Evolutionary conservation across 2,888 invertebrate species (phyloP).

Genomic region (Gibbula magus): DNA sequence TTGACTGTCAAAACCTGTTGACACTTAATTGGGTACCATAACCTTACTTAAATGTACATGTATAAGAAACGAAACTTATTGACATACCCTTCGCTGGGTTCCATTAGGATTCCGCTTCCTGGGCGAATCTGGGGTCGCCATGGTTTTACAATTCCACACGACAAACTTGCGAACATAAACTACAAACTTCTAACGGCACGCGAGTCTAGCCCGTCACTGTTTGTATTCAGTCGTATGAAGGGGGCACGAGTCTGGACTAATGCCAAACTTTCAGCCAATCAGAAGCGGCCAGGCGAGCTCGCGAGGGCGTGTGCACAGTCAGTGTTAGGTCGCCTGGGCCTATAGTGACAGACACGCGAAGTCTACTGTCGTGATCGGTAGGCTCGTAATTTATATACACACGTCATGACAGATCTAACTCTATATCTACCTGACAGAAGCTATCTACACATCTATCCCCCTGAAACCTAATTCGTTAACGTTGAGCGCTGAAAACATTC

Average conservation of each 20-base stretch:
- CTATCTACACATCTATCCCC: neutral
- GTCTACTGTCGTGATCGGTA: neutral
- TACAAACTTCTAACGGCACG: neutral
- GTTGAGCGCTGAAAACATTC: neutral
- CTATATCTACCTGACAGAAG: neutral
- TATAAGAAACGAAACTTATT: neutral
- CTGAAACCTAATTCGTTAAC: neutral
- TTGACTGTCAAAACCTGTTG: conserved; percentile 2
- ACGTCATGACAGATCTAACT: neutral
- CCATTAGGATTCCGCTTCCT: neutral
- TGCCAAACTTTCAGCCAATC: conserved; percentile 13
- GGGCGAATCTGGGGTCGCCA: conserved; percentile 3
- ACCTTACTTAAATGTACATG: neutral
- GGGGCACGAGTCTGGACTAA: conserved; percentile 4
- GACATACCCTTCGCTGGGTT: conserved; percentile 2
- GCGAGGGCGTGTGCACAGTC: conserved; percentile 11
- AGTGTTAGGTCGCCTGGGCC: neutral
- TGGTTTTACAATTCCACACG: neutral
- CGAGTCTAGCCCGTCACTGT: neutral
- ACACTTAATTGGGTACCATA: neutral
- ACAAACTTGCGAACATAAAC: neutral
- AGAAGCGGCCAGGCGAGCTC: neutral
- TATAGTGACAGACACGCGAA: neutral
- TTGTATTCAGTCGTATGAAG: neutral
- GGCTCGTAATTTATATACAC: neutral